Percentiles rank a stretch among this genome's conserved stretches.
Evolutionary conservation across 2,797 vertebrate genomes (phyloP).

Genomic region (Schizopygopsis pylzovi): DNA sequence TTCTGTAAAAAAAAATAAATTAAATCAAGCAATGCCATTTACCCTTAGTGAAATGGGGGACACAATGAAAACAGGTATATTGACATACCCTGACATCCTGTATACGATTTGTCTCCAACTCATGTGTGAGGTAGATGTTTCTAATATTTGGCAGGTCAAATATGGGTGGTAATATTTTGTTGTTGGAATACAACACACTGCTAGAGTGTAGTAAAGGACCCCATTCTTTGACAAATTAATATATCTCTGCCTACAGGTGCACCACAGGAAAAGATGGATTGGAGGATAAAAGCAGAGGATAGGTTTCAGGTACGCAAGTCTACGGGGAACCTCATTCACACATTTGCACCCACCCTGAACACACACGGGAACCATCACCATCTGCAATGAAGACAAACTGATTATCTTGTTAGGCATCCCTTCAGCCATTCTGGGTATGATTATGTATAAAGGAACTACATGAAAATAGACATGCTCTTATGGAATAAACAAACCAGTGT

Average conservation of each 20-base stretch:
- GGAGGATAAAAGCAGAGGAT: not conserved
- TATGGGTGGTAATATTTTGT: not conserved
- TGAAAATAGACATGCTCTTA: not conserved
- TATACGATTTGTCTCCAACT: not conserved
- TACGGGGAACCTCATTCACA: conserved; percentile 11
- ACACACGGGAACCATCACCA: conserved; percentile 1
- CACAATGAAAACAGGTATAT: not conserved
- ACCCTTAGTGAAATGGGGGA: not conserved
- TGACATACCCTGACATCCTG: conserved; percentile 1
- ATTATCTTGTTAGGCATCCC: conserved; percentile 50
- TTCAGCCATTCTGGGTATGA: conserved; percentile 64
- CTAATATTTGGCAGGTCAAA: conserved; percentile 11
- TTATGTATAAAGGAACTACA: not conserved
- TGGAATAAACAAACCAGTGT: not conserved
- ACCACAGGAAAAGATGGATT: not conserved
- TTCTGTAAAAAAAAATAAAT: not conserved
- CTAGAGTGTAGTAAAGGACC: not conserved
- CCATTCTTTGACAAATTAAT: not conserved
- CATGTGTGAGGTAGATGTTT: not conserved
- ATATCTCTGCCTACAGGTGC: conserved; percentile 16
- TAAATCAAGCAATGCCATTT: conserved; percentile 8
- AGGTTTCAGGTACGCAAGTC: not conserved
- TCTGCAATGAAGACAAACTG: conserved; percentile 32
- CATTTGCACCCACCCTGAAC: conserved; percentile 16
- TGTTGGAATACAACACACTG: not conserved